Conservation (phyloP, 2,797 vertebrate species). For the Myotis planiceps region DNA sequence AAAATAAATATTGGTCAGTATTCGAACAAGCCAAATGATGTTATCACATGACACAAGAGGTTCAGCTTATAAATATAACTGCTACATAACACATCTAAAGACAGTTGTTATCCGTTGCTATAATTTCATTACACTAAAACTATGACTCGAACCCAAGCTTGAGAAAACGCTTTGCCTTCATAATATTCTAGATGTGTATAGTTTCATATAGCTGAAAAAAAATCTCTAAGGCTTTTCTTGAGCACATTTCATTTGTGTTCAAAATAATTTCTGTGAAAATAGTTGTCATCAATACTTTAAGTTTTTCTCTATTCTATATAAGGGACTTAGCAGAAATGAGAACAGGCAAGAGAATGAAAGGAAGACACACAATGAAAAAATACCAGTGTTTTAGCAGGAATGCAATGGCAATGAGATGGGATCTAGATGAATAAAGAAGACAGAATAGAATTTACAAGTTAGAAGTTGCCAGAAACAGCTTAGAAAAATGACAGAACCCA, state of each 20-base stretch:
- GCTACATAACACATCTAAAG: neutral
- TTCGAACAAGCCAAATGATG: neutral
- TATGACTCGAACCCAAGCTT: neutral
- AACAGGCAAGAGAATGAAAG: neutral
- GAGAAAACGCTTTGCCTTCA: neutral
- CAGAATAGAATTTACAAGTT: neutral
- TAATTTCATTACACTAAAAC: neutral
- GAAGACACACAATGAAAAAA: neutral
- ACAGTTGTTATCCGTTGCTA: neutral
- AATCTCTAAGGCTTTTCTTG: neutral
- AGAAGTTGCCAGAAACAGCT: neutral
- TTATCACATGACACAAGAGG: neutral
- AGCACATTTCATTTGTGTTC: neutral
- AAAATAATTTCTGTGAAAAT: neutral
- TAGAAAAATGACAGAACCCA: accelerated
- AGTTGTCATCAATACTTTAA: neutral
- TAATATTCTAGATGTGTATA: neutral
- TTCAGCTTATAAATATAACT: neutral
- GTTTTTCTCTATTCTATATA: neutral
- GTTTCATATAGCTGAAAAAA: neutral
- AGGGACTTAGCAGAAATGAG: neutral
- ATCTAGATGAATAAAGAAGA: neutral
- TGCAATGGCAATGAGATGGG: neutral
- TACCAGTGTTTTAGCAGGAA: neutral
- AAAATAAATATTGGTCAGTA: neutral